phyloP scores from a whole-genome alignment of 2,797 vertebrate genomes.

The Eupleurogrammus muticus region DNA sequence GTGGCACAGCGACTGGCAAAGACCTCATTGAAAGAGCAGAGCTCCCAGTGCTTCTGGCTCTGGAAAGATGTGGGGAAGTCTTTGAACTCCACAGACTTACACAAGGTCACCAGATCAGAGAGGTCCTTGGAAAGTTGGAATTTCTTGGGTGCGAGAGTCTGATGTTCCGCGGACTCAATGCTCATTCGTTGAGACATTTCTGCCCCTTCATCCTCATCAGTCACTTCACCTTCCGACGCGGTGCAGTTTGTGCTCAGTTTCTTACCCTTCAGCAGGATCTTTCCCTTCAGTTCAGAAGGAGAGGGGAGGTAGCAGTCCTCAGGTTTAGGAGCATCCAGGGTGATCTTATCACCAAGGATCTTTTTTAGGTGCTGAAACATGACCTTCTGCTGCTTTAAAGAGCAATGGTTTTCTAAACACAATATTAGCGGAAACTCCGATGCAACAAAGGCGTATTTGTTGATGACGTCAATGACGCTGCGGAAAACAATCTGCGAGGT shows the following conservation, averaged over 20 bases:
- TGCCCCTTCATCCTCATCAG: constrained; percentile 96
- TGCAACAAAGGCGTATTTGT: constrained; percentile 96
- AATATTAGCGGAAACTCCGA: constrained; percentile 95
- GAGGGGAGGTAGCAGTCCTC: constrained; percentile 95
- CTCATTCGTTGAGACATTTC: constrained; percentile 95
- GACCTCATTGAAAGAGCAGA: constrained; percentile 98
- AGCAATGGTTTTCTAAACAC: constrained; percentile 98
- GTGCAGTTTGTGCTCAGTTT: constrained; percentile 90
- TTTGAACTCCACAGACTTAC: constrained; percentile 96
- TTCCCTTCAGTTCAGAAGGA: constrained; percentile 90
- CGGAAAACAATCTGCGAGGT: constrained; percentile 97
- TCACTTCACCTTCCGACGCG: constrained; percentile 94
- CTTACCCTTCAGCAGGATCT: constrained; percentile 95
- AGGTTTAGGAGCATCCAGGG: constrained; percentile 86
- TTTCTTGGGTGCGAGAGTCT: constrained; percentile 85
- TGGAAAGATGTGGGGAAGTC: constrained; percentile 95
- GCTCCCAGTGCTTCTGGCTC: constrained; percentile 96
- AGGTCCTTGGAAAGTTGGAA: constrained; percentile 97
- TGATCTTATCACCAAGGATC: constrained; percentile 93
- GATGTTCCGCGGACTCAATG: constrained; percentile 88
- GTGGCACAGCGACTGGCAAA: constrained; percentile 93
- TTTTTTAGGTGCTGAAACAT: constrained; percentile 98
- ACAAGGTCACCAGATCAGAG: constrained; percentile 95
- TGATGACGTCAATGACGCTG: constrained; percentile 94
- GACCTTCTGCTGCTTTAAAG: constrained; percentile 94